These are phyloP conservation scores for Mugil cephalus DNA, from an alignment of 2,113 vertebrate genomes.

Conservation along the genomic window DNA sequence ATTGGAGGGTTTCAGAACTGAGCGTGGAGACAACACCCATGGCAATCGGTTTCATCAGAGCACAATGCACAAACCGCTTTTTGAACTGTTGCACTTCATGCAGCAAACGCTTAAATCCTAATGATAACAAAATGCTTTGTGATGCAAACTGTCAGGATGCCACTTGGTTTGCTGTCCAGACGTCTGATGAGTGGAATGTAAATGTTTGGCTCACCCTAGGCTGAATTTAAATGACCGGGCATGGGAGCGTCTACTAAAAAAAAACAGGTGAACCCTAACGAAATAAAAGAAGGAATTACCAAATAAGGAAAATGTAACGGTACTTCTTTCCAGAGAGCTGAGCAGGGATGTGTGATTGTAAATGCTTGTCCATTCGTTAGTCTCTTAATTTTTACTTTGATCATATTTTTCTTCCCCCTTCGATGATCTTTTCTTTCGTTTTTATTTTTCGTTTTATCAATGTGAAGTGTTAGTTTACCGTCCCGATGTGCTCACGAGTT, in stretches of 20 bases:
- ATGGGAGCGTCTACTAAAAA: constrained; percentile 56
- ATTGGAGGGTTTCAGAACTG: constrained; percentile 1
- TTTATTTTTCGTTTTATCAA: constrained; percentile 52
- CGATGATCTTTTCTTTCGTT: neutral
- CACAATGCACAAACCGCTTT: neutral
- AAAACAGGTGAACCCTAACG: constrained; percentile 14
- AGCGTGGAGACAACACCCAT: constrained; percentile 8
- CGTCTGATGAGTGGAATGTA: constrained; percentile 28
- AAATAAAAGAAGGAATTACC: constrained; percentile 14
- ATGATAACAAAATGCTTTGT: neutral
- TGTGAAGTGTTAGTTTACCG: constrained; percentile 80
- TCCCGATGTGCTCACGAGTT: constrained; percentile 80
- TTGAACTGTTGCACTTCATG: constrained; percentile 1
- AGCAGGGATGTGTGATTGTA: constrained; percentile 71
- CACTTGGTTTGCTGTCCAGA: neutral
- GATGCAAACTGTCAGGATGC: neutral
- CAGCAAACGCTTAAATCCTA: neutral
- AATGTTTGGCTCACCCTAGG: constrained; percentile 15
- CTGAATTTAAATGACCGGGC: constrained; percentile 5
- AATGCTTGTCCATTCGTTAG: constrained; percentile 61
- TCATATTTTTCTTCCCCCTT: constrained; percentile 47
- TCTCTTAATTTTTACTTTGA: constrained; percentile 46
- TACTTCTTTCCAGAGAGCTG: constrained; percentile 33
- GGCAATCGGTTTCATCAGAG: neutral
- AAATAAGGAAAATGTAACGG: constrained; percentile 40